Percentiles rank a stretch among this genome's conserved stretches.
These are phyloP conservation scores for Ectropis grisescens DNA, from an alignment of 1,140 invertebrate species.

Conservation along the genomic window DNA sequence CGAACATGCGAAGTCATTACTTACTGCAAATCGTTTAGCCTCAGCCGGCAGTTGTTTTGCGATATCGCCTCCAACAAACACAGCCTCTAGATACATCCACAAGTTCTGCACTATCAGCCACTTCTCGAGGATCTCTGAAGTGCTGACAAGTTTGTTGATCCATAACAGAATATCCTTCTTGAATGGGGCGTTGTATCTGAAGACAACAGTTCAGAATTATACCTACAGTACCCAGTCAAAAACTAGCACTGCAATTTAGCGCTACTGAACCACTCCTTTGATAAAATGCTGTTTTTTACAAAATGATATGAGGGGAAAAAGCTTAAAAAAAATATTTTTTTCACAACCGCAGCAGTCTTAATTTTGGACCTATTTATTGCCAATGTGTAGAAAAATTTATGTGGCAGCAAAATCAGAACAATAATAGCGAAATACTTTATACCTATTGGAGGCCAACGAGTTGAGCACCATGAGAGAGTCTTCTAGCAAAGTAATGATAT, in stretches of 20 bases:
- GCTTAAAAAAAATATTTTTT: too few species aligned
- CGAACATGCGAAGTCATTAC: slow-evolving; percentile 10
- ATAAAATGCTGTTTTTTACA: too few species aligned
- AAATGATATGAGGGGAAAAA: too few species aligned
- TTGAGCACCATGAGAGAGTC: slow-evolving; percentile 91
- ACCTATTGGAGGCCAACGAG: slow-evolving; percentile 87
- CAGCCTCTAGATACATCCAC: slow-evolving; percentile 93
- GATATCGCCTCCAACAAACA: slow-evolving; percentile 94
- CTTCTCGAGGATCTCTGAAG: slow-evolving; percentile 87
- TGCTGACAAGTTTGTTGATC: slow-evolving; percentile 86
- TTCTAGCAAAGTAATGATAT: slow-evolving; percentile 85
- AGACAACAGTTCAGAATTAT: too few species aligned
- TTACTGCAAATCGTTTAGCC: slow-evolving; percentile 80
- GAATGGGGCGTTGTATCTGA: slow-evolving; percentile 86
- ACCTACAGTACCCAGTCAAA: too few species aligned
- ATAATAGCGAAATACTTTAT: too few species aligned
- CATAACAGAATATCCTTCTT: slow-evolving; percentile 88
- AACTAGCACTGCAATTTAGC: too few species aligned
- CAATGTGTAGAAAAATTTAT: too few species aligned
- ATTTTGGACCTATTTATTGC: too few species aligned
- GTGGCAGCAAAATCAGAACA: too few species aligned
- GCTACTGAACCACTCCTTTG: too few species aligned
- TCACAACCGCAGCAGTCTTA: too few species aligned
- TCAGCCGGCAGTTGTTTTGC: slow-evolving; percentile 89
- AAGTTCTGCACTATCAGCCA: slow-evolving; percentile 91